Evolutionary conservation across 2,113 vertebrate genomes (phyloP), one percentile per base, ranked within the genome.

Genomic region (Indicator indicator): DNA sequence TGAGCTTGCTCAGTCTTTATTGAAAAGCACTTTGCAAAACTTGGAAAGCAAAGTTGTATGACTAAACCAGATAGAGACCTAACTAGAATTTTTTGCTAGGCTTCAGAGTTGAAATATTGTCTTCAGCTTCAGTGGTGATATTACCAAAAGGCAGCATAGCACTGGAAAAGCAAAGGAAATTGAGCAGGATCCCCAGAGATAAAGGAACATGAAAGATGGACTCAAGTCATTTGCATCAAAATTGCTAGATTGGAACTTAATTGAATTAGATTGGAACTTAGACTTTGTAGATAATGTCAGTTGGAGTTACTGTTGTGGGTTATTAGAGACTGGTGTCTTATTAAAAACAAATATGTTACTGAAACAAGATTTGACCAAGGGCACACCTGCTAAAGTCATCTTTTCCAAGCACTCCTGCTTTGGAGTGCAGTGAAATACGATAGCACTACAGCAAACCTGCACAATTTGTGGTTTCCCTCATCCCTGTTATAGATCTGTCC

Each of bases 1-100:
- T 88, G 72, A 91, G 88, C 85, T 90, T 86, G 69, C 64, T 89
- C 83, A 85, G 75, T 68, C 79, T 60, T 86, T 56, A 65, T 64
- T 48, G 85, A 67, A 81, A 92, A 83, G 19, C 73, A 92, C 55
- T 91, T 74, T 44, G 63, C 89, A 94, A 94, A 90, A 93, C 50
- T 24, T 89, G 76, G 79, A 93, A 95, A 93, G 91, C 44, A 62
- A 91, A 91, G 33, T 74, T 89, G 42, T 86, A 93, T 93, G 75
- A 93, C 71, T 94, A 83, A 94, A 93, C 5, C 55, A 64, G 73
- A 75, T 78, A 94, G 86, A 95, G 94, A 95, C 95, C 87, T 88
- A 95, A 90, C 48, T 91, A n/a, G 68, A 89, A 95, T 96, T 95
- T 96, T 95, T 91, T 89, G 91, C 85, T 91, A 95, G 89, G 88